phyloP scores from a whole-genome alignment of 1,140 invertebrate species.

The Penaeus vannamei region DNA sequence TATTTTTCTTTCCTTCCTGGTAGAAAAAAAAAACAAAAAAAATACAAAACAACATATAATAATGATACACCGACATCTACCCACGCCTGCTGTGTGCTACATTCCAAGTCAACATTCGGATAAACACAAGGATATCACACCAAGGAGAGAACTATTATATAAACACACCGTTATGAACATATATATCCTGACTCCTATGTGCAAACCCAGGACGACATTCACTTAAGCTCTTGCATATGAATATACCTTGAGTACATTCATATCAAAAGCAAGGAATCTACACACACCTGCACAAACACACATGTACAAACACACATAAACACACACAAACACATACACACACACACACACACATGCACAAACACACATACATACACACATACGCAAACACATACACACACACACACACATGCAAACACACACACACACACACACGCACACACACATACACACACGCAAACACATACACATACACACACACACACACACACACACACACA shows the following conservation, averaged over 20 bases:
- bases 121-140: too few species aligned
- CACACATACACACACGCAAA: neutral
- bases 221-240: too few species aligned
- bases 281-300: neutral
- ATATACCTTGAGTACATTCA: neutral
- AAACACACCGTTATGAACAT: neutral
- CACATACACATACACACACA: conserved; percentile 14
- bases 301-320: neutral
- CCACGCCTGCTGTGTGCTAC: too few species aligned
- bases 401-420: neutral
- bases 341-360: neutral
- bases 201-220: too few species aligned
- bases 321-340: neutral
- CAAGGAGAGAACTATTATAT: too few species aligned
- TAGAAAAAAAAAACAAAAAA: too few species aligned
- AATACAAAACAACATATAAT: too few species aligned
- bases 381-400: neutral
- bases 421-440: neutral
- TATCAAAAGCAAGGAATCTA: too few species aligned
- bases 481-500: neutral
- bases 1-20: too few species aligned
- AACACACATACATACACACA: neutral
- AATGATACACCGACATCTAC: too few species aligned
- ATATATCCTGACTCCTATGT: neutral
- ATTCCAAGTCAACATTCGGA: too few species aligned